Conservation (phyloP, 2,888 invertebrate genomes). For the Tanypteryx hageni region DNA sequence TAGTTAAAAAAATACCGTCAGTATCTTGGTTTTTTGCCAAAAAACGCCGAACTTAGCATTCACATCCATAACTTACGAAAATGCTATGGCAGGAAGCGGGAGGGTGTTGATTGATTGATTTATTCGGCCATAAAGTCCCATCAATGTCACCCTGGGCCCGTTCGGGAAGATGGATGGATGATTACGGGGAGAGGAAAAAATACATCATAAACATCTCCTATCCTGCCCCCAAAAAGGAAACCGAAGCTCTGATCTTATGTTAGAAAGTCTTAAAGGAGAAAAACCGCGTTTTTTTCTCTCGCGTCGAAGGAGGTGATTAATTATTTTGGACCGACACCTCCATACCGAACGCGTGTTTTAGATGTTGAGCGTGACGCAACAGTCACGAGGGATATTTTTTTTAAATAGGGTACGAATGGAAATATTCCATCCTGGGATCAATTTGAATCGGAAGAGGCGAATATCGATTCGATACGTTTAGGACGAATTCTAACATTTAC, state of each 20-base stretch:
- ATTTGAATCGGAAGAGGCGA: not conserved
- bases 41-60: not conserved
- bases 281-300: not conserved
- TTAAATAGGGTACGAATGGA: not conserved
- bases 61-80: not conserved
- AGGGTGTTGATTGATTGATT: conserved; percentile 20
- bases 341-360: conserved; percentile 4
- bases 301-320: not conserved
- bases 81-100: not conserved
- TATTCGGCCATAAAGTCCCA: conserved; percentile 35
- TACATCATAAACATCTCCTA: conserved; percentile 7
- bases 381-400: not conserved
- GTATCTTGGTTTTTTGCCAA: not conserved
- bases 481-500: no score
- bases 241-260: conserved; percentile 17
- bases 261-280: not conserved
- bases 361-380: not conserved
- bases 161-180: conserved; percentile 17
- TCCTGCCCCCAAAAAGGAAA: not conserved
- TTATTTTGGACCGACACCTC: not conserved
- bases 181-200: conserved; percentile 2
- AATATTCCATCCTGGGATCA: not conserved
- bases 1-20: not conserved
- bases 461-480: not conserved
- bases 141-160: conserved; percentile 2